Base-by-base conservation (phyloP, 2,888 invertebrate genomes). In the Cerastis leucographa region DNA sequence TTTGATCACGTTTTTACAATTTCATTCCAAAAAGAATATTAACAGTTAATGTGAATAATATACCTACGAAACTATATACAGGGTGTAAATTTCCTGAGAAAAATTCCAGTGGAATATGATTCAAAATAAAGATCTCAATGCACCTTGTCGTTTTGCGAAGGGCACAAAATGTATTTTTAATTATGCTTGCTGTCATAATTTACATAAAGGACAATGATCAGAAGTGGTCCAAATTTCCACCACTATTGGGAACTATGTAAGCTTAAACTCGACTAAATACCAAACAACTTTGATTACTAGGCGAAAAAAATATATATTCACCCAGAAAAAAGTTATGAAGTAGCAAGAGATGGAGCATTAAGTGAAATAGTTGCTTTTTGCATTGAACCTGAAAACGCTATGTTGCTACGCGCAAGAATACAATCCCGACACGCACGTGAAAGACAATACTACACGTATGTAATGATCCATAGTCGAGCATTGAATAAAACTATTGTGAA, bases 171-270 rank as follows among this genome's bases (percentile, higher is more conserved):
- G n/a, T n/a, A n/a, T n/a, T n/a, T n/a, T n/a, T n/a, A n/a, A n/a
- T n/a, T n/a, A n/a, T n/a, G n/a, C n/a, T n/a, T n/a, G n/a, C n/a
- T n/a, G n/a, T n/a, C n/a, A n/a, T n/a, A n/a, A n/a, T n/a, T n/a
- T n/a, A n/a, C n/a, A n/a, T 14, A 64, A 64, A 64, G 9, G 42
- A 64, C 64, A 64, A 64, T 64, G 64, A 64, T 40, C 40, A 64
- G 64, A 64, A 64, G 64, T 64, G 40, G 35, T 64, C 64, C 64
- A 64, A 64, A 64, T 64, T 62, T 62, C 62, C 64, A 64, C 64
- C 64, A 64, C 64, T 64, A 22, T 64, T 64, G 64, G n/a, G 42
- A 42, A 42, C 64, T 64, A 64, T 40, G 64, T 42, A 64, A 64
- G 42, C 40, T 64, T 40, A 64, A 42, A 64, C 42, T 64, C 42